Percentiles rank a stretch among this genome's conserved stretches.
phyloP scores from a whole-genome alignment of 2,797 vertebrate genomes.

The Acanthurus tractus region DNA sequence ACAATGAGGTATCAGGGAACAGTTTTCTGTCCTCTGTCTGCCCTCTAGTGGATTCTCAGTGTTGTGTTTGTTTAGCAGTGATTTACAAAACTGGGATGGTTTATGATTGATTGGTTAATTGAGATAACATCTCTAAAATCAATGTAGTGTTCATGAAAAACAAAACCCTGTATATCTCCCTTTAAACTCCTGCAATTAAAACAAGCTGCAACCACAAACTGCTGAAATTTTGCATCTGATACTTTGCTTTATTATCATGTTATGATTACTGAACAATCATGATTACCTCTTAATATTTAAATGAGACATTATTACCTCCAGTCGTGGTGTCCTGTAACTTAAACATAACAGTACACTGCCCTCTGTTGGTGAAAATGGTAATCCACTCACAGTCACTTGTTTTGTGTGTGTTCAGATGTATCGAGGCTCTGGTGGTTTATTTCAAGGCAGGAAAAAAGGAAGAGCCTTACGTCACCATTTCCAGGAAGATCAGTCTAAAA shows the following conservation, averaged over 20 bases:
- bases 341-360: conserved; percentile 38
- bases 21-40: conserved; percentile 40
- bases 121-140: background rate
- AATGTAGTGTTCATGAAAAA: background rate
- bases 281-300: background rate
- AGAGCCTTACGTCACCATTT: conserved; percentile 96
- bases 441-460: conserved; percentile 89
- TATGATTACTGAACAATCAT: background rate
- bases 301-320: background rate
- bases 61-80: conserved; percentile 20
- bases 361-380: conserved; percentile 54
- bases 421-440: conserved; percentile 89
- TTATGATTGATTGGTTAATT: background rate
- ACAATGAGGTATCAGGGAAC: conserved; percentile 2
- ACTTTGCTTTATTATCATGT: background rate
- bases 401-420: conserved; percentile 78
- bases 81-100: conserved; percentile 16
- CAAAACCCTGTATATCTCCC: background rate
- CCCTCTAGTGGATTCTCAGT: conserved; percentile 74
- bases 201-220: background rate
- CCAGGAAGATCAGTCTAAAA: conserved; percentile 91
- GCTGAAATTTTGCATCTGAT: background rate
- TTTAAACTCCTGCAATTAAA: background rate
- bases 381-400: background rate
- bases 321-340: background rate